phyloP scores from a whole-genome alignment of 1,140 invertebrate species.

The Agraylea sexmaculata region DNA sequence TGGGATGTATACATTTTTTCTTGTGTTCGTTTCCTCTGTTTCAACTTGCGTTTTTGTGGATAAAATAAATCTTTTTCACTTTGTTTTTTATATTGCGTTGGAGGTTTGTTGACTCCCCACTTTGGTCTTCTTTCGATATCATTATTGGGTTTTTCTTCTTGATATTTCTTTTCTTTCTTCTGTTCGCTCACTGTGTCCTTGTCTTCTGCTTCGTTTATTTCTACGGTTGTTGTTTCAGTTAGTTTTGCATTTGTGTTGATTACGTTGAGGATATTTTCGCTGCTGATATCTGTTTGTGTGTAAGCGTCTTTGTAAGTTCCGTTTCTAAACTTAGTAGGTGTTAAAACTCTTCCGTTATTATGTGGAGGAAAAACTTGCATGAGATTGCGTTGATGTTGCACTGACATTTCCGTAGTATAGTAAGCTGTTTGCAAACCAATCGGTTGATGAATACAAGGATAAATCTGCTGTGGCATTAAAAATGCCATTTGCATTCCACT shows the following conservation, averaged over 20 bases:
- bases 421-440: conserved; percentile 21
- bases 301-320: conserved; percentile 45
- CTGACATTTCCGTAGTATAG: conserved; percentile 8
- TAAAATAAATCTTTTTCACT: conserved; percentile 66
- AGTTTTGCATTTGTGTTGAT: conserved; percentile 26
- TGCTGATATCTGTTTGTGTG: conserved; percentile 50
- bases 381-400: conserved; percentile 20
- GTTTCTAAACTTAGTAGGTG: conserved; percentile 48
- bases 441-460: conserved; percentile 27
- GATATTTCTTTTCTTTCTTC: conserved; percentile 40
- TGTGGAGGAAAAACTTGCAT: conserved; percentile 14
- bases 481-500: conserved; percentile 43
- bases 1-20: conserved; percentile 40
- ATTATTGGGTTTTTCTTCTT: conserved; percentile 39
- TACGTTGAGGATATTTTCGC: conserved; percentile 21
- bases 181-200: too few relatives aligned
- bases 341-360: conserved; percentile 36
- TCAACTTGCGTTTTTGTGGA: conserved; percentile 48
- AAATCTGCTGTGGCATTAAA: conserved; percentile 38
- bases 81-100: conserved; percentile 60
- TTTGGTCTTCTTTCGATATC: conserved; percentile 48
- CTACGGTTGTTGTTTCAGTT: conserved; percentile 28
- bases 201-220: conserved; percentile 38
- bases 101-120: conserved; percentile 56
- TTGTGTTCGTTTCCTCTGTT: conserved; percentile 40